Base-by-base conservation (phyloP, 2,888 invertebrate genomes). In the Chaitophorus viminalis region DNA sequence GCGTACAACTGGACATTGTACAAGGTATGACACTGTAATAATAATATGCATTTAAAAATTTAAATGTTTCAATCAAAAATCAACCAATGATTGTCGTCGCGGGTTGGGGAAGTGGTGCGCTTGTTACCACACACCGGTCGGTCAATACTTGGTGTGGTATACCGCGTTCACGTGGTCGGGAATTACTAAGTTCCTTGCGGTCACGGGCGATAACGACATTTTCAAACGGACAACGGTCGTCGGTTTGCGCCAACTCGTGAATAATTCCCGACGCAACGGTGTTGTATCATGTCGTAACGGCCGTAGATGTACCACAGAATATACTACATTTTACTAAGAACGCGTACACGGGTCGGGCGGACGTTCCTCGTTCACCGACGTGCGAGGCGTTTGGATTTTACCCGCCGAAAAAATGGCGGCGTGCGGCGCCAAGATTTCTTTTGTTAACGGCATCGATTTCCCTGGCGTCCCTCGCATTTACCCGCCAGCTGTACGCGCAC, bases 381-480 rank as follows among this genome's bases (percentile, higher is more conserved):
- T 6, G 36, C 14, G 46, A 14, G 14, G 46, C 14, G 14, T 46
- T 46, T 8, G 3, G 39, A 5, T 39, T 39, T 60, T 60, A 0
- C 18, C 6, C 25, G 6, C 33, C 4, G 25, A 18, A 39, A 33
- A 78, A 78, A 86, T 79, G 86, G 86, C 79, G 54, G n/a, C 52
- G 25, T n/a, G 33, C 72, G 54, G 17, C 39, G 14, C 29, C 18
- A 31, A 11, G 65, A 60, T 82, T 82, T 83, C 85, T 86, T 78
- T 86, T 85, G 85, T 85, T 54, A 33, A 52, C 85, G 70, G 70
- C 52, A 86, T 86, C 72, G 86, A 86, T 86, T 74, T 74, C 77
- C 52, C 17, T n/a, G n/a, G 78, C 70, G 85, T 86, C 86, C 72
- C 86, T 79, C 79, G 54, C 29, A 60, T 68, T 86, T 39, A 33